Base-by-base conservation (phyloP, 2,113 vertebrate genomes). In the Sula dactylatra region DNA sequence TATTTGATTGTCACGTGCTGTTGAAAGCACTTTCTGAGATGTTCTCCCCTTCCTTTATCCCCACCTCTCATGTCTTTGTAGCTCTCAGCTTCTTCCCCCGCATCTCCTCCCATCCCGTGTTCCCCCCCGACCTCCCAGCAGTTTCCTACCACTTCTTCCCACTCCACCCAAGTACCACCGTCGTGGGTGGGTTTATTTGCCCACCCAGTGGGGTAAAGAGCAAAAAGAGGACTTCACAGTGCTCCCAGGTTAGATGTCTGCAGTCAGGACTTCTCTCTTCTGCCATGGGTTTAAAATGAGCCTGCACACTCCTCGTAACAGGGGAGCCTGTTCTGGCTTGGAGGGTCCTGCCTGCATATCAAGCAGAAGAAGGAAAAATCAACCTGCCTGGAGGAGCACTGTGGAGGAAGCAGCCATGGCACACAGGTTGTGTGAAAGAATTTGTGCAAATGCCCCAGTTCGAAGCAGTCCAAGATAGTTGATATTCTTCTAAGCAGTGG, bases 271-370 rank as follows among this genome's bases (percentile, higher is more conserved):
- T 45, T 62, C 49, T 69, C 25, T 38, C 20, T 50, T 47, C 52
- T 38, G 21, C 65, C 24, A 16, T 11, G n/a, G 20, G 27, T 36
- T 54, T 50, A 18, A 38, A 67, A 79, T 3, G 31, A 59, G 8
- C 25, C 56, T 59, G 38, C 5, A 2, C 1, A 0, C 8, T 18
- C 24, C 58, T 27, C 1, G 14, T 6, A 16, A 34, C 7, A 20
- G 32, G 36, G n/a, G 29, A 71, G 9, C 40, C 19, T n/a, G 42
- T 16, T 36, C 25, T 26, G 4, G 22, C 14, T 38, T 42, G 45
- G n/a, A 42, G 24, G 29, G 32, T 17, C 47, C 40, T 38, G n/a
- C 32, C 22, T 34, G 36, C 34, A 58, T 47, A 79, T 77, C 15
- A 29, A 72, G 64, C 5, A 21, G 32, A 82, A 79, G 19, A 67